Base-by-base conservation (phyloP, 2,113 vertebrate genomes). In the Raja brachyura region DNA sequence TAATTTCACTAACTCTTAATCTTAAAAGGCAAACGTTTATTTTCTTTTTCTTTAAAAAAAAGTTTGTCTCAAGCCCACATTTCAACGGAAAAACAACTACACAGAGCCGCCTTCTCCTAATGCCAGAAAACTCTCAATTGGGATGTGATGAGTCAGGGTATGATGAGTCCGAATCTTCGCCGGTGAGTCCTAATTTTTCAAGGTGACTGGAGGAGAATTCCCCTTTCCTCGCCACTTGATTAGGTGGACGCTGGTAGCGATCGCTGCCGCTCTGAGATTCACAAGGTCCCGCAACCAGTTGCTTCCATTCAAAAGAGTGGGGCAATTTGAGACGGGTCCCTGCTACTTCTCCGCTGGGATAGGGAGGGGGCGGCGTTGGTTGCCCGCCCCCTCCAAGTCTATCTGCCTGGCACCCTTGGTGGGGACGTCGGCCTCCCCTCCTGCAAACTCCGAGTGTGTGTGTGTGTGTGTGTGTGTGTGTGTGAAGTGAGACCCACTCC, bases 201-300 rank as follows among this genome's bases (percentile, higher is more conserved):
- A 88, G 83, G 83, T 88, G 56, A 94, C 94, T 95, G 94, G 93
- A n/a, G 93, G 78, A 94, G 94, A 94, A 94, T 78, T 75, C 68
- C 93, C 31, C 54, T 11, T 70, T 76, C 63, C 86, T 85, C 94
- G 93, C 93, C 93, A 96, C 95, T 95, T 10, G 28, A 28, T 2
- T 31, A n/a, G 59, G 59, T 18, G 83, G 39, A 48, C 39, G 39
- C 31, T 28, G 61, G 28, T 88, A 25, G 11, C n/a, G 10, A 14
- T 31, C 10, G 10, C 28, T 85, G 54, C 54, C 39, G 8, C 79
- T 48, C 48, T 2, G 28, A 56, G n/a, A 13, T 25, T 6, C 83
- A 31, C 59, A 31, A 25, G 83, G 18, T 83, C 79, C 54, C 70
- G 70, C 18, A 73, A 33, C 75, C 74, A 75, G 74, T 75, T 75